A percentile compares a stretch with the other conserved stretches of the same genome.
Conservation (phyloP, 2,888 invertebrate genomes). For the Chalcosyrphus nemorum region DNA sequence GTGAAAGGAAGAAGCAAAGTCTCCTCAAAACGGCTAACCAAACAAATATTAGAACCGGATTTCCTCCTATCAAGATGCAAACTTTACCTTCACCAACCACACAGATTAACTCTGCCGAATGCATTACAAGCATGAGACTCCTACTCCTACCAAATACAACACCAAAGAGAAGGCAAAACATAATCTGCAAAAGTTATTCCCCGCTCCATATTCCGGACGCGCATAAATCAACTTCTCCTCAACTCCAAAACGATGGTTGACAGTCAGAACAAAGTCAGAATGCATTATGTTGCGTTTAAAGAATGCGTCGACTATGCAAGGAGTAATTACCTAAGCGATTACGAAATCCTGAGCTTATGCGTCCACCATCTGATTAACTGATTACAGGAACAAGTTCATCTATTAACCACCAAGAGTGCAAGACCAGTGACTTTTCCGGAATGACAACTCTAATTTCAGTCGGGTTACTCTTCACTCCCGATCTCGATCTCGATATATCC, state of each 20-base stretch:
- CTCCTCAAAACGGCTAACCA: constrained; percentile 15
- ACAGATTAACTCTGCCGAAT: constrained; percentile 33
- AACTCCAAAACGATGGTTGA: constrained; percentile 5
- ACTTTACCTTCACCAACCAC: constrained; percentile 40
- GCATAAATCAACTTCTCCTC: constrained; percentile 36
- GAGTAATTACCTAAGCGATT: constrained; percentile 40
- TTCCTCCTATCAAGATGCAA: constrained; percentile 49
- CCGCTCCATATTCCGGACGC: constrained; percentile 34
- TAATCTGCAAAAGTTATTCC: constrained; percentile 46
- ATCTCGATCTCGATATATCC: constrained; percentile 15
- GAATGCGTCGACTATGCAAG: neutral
- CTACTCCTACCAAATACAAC: neutral
- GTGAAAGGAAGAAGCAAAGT: neutral
- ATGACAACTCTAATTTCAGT: constrained; percentile 2
- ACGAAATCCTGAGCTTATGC: constrained; percentile 44
- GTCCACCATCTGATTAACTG: constrained; percentile 50
- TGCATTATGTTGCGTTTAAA: neutral
- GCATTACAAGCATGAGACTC: neutral
- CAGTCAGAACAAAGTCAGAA: neutral
- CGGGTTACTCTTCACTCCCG: constrained; percentile 17
- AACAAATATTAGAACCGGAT: constrained; percentile 40
- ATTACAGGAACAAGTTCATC: constrained; percentile 51
- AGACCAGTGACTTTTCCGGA: constrained; percentile 26
- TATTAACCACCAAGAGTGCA: constrained; percentile 16
- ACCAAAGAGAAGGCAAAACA: constrained; percentile 3